Base-by-base conservation (phyloP, 1,140 invertebrate species). In the Tetramorium parvispinum region DNA sequence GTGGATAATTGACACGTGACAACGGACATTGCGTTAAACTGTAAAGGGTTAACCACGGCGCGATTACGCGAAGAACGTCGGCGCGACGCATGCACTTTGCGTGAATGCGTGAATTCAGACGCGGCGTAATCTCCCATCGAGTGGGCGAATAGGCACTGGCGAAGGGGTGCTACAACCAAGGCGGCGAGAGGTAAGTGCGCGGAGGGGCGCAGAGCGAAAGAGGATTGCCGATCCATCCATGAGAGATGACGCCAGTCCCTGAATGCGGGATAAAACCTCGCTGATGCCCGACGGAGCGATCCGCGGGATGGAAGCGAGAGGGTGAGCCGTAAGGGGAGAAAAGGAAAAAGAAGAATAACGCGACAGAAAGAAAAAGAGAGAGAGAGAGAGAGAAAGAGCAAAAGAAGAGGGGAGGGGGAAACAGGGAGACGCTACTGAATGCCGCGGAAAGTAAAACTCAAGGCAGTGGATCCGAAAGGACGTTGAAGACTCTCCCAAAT, bases 171-270 rank as follows among this genome's bases (percentile, higher is more conserved):
- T 59, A 61, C 79, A 78, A 24, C 61, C 59, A 49, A 65, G 49
- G 59, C 27, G 57, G 55, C 21, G 53, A 79, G 86, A 63, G 83
- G 70, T 89, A 87, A 91, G 89, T 81, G 83, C 65, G 55, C 85
- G 89, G 81, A 73, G 90, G 85, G 65, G 85, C n/a, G 77, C 75
- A 73, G 86, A 87, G 92, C 92, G 93, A 94, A 94, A 94, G 94
- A 94, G 94, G 94, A 94, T 94, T 94, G 91, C 90, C 92, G 93
- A 94, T 94, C 92, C 92, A 94, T 93, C 93, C 93, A 93, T 93
- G 93, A 93, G 92, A 92, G 93, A 94, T 94, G 91, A 92, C 89
- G 90, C 66, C 88, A 92, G 91, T 91, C 88, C 79, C 89, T 93
- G 93, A 94, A 94, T 94, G 91, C 91, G 91, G 92, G 93, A 94